Conservation (phyloP, 2,113 vertebrate species). For the Motacilla tschutschensis region DNA sequence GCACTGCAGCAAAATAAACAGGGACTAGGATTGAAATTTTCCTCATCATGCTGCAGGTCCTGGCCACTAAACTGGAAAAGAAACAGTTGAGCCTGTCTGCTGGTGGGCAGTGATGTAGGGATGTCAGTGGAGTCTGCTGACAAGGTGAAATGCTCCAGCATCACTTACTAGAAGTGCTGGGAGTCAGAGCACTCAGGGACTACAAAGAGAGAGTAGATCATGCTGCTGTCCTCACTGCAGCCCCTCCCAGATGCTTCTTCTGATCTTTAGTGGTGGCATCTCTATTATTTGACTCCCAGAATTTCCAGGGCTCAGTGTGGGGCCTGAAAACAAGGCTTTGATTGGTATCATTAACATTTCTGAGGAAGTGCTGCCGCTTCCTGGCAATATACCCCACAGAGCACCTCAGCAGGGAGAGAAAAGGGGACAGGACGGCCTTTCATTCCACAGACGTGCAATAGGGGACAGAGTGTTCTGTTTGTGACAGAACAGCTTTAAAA, state of each 20-base stretch:
- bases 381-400: constrained; percentile 44
- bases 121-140: constrained; percentile 30
- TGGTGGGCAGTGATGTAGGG: neutral
- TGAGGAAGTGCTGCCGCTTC: constrained; percentile 31
- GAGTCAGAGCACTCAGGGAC: neutral
- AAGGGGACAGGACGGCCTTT: neutral
- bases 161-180: constrained; percentile 50
- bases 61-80: neutral
- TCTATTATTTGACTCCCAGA: constrained; percentile 46
- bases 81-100: neutral
- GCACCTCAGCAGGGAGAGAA: constrained; percentile 32
- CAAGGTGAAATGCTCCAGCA: constrained; percentile 37
- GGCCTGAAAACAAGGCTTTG: constrained; percentile 41
- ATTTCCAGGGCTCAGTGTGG: constrained; percentile 39
- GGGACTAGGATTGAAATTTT: neutral
- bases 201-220: constrained; percentile 51
- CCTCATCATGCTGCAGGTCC: neutral
- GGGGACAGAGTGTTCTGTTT: neutral
- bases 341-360: constrained; percentile 53
- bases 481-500: constrained; percentile 7
- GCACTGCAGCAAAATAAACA: neutral
- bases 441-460: neutral
- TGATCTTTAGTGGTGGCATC: constrained; percentile 44
- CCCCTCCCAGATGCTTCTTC: constrained; percentile 38
- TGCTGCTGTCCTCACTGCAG: constrained; percentile 19